phyloP scores from a whole-genome alignment of 1,140 invertebrate species.

The Rhizoglyphus robini region DNA sequence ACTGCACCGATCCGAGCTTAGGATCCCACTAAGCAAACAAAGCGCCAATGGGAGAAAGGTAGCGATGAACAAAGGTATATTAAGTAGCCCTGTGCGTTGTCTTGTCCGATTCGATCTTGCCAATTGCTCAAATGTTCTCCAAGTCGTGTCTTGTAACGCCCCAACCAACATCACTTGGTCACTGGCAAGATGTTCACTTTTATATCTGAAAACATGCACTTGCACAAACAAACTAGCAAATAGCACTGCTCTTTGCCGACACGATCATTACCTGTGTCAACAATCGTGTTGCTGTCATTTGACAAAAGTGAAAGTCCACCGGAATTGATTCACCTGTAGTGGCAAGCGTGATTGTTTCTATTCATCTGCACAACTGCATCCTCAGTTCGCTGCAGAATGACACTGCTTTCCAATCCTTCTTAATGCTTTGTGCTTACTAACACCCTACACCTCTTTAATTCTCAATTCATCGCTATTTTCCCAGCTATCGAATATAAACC shows the following conservation, averaged over 20 bases:
- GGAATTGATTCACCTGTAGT: background rate
- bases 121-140: background rate
- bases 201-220: background rate
- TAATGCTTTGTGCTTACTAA: too few relatives aligned
- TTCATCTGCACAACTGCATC: too few relatives aligned
- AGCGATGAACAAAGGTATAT: slow-evolving; percentile 6
- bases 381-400: too few relatives aligned
- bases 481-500: too few relatives aligned
- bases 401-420: too few relatives aligned
- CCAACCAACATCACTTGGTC: background rate
- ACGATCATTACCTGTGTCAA: slow-evolving; percentile 5
- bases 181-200: background rate
- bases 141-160: slow-evolving; percentile 4
- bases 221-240: background rate
- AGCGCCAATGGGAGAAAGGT: background rate
- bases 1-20: background rate
- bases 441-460: too few relatives aligned
- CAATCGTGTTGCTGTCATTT: background rate
- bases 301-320: slow-evolving; percentile 3
- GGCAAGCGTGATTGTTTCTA: too few relatives aligned
- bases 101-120: background rate
- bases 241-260: background rate
- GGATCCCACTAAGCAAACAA: background rate
- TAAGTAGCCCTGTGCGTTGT: background rate
- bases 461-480: too few relatives aligned